Evolutionary conservation across 1,140 invertebrate species (phyloP).

Genomic region (Medauroidea extradentata): DNA sequence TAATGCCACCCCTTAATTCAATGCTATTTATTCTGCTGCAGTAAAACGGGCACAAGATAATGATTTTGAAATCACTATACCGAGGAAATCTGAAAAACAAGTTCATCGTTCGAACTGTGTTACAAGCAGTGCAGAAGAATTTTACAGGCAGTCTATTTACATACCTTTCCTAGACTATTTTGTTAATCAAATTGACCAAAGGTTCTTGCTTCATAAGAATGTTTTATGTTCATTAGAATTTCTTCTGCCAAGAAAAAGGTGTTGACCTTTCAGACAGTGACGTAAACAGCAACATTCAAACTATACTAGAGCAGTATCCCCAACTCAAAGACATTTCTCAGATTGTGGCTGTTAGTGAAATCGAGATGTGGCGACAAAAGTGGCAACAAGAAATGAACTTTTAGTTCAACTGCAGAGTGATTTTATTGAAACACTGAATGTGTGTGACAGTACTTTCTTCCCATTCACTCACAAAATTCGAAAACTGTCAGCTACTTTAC

Average conservation of each 20-base stretch:
- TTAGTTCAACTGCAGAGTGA: background rate
- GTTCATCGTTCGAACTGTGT: background rate
- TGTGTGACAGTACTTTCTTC: constrained; percentile 7
- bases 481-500: constrained; percentile 9
- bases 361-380: constrained; percentile 5
- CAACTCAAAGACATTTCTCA: background rate
- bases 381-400: background rate
- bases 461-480: constrained; percentile 4
- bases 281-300: background rate
- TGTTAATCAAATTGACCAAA: background rate
- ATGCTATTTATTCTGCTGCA: background rate
- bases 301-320: background rate
- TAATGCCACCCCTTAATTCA: background rate
- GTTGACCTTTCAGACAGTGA: background rate
- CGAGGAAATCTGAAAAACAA: constrained; percentile 3
- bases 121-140: background rate
- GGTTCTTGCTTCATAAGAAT: background rate
- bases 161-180: constrained; percentile 2
- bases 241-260: background rate
- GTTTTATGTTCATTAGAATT: background rate
- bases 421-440: background rate
- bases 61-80: background rate
- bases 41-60: background rate
- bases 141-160: constrained; percentile 1
- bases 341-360: background rate